Evolutionary conservation across 2,113 vertebrate genomes (phyloP).

Genomic region (Zapornia atra): DNA sequence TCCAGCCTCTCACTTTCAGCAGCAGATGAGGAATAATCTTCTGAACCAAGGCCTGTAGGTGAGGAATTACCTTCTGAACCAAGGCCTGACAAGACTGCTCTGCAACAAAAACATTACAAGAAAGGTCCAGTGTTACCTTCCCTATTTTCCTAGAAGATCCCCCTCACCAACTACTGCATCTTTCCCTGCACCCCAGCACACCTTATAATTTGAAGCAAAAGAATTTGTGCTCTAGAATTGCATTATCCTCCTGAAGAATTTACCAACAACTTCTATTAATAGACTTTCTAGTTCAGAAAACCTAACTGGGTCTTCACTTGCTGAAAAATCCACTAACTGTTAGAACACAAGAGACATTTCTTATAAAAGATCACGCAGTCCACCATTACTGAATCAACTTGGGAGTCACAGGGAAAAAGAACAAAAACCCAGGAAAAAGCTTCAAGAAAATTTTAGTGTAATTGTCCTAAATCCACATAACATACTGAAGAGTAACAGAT

Average conservation of each 20-base stretch:
- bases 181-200: neutral
- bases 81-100: neutral
- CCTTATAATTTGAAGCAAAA: neutral
- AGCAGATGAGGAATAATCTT: neutral
- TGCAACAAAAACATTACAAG: neutral
- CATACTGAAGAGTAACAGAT: neutral
- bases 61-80: neutral
- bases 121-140: neutral
- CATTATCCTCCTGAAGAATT: neutral
- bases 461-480: neutral
- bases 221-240: fast-evolving
- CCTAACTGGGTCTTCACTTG: neutral
- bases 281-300: neutral
- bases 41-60: neutral
- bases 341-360: neutral
- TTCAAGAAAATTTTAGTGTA: neutral
- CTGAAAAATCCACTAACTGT: neutral
- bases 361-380: neutral
- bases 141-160: neutral
- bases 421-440: no score
- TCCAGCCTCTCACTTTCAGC: neutral
- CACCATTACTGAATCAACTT: neutral
- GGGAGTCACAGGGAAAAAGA: neutral
- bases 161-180: neutral
- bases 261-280: neutral